Evolutionary conservation across 2,888 invertebrate species (phyloP).

Genomic region (Vesta saturnalis): DNA sequence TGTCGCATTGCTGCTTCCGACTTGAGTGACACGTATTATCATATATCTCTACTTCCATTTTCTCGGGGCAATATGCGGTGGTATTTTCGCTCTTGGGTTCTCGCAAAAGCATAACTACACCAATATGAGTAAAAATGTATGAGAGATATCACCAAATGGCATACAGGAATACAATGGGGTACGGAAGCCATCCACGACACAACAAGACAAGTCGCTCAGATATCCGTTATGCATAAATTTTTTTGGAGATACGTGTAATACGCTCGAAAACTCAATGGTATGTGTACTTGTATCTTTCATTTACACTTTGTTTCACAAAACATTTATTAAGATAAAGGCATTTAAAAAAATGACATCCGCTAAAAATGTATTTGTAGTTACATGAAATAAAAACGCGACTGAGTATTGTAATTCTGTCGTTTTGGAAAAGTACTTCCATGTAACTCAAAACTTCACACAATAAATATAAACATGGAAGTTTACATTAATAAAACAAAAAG

Average conservation of each 20-base stretch:
- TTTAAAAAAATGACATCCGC: background rate
- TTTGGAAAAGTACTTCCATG: too few species aligned
- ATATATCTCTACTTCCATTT: conserved; percentile 41
- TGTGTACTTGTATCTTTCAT: conserved; percentile 21
- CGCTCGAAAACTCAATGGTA: conserved; percentile 27
- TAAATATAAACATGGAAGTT: too few species aligned
- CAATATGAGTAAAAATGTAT: conserved; percentile 45
- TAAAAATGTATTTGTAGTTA: background rate
- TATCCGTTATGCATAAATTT: conserved; percentile 40
- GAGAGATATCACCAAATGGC: conserved; percentile 46
- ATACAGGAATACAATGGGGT: conserved; percentile 43
- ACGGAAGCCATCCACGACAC: conserved; percentile 43
- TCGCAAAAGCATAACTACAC: conserved; percentile 33
- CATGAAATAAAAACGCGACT: too few species aligned
- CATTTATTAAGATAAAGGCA: conserved; percentile 9
- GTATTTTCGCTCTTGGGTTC: conserved; percentile 37
- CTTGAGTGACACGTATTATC: conserved; percentile 47
- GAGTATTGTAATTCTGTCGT: too few species aligned
- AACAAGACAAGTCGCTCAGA: conserved; percentile 42
- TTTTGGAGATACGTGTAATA: conserved; percentile 15
- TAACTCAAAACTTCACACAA: too few species aligned
- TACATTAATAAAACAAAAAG: too few species aligned
- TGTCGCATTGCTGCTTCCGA: conserved; percentile 14
- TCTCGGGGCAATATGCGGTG: conserved; percentile 39
- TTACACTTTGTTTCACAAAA: conserved; percentile 5